phyloP scores from a whole-genome alignment of 2,113 vertebrate species.

The Athene cunicularia region DNA sequence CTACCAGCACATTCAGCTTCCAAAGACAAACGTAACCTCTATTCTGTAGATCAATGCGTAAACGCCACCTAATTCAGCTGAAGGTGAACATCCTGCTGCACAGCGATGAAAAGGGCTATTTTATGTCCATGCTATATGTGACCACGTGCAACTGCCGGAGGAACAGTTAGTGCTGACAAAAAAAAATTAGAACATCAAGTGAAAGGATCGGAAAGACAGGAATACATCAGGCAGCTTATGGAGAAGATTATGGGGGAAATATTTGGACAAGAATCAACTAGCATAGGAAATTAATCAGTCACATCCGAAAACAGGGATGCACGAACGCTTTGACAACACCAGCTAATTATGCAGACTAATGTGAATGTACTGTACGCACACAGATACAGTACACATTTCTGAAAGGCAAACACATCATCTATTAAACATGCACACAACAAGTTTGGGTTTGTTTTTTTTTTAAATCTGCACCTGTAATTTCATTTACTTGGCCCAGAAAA shows the following conservation, averaged over 20 bases:
- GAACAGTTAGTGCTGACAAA: not conserved
- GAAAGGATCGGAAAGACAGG: not conserved
- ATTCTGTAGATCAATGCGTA: fast-evolving
- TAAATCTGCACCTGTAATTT: not conserved
- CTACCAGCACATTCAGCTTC: not conserved
- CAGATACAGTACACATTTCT: not conserved
- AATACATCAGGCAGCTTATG: not conserved
- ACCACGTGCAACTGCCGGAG: not conserved
- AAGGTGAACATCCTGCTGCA: not conserved
- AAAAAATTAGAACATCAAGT: not conserved
- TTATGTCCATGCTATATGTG: not conserved
- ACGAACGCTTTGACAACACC: not conserved
- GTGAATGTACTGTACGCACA: not conserved
- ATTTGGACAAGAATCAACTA: constrained; percentile 34
- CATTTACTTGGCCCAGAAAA: not conserved
- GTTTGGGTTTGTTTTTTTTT: no score
- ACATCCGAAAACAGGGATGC: not conserved
- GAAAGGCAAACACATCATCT: not conserved
- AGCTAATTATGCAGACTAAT: not conserved
- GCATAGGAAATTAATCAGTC: constrained; percentile 12
- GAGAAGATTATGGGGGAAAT: not conserved
- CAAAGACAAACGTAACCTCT: not conserved
- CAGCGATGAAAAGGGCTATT: not conserved
- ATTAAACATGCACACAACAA: not conserved
- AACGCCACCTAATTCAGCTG: not conserved